Evolutionary conservation across 2,113 vertebrate genomes (phyloP), one percentile per base, ranked within the genome.

Genomic region (Elaphurus davidianus): DNA sequence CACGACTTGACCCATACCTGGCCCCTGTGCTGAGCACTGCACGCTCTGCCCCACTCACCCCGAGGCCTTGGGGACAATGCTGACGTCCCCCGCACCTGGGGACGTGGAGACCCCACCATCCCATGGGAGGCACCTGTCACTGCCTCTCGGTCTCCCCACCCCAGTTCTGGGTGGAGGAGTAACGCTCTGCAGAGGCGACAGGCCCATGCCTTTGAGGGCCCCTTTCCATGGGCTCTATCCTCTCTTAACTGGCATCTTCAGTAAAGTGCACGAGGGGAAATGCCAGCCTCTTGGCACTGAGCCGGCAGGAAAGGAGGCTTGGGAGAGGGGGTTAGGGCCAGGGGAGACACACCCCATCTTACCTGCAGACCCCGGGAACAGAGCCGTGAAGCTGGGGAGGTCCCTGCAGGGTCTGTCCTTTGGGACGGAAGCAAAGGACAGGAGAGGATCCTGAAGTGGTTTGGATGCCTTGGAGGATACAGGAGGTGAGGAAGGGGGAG

Each of bases 31-130:
- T 81, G 30, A 17, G 62, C 23, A 1, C 12, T 14, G 27, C 33
- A 3, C 2, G 0, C 1, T 5, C 25, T 1, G 1, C n/a, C 40
- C 45, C 25, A 0, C 3, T 40, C 17, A 16, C n/a, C n/a, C 45
- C 0, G 0, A 8, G 28, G 59, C 79, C 91, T 12, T 36, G 2
- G 50, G 13, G n/a, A 55, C 2, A 5, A 6, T 30, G 23, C 19
- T 7, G 5, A 4, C 0, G 0, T 8, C 50, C 1, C 47, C 47
- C 7, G 19, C 27, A 2, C 33, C 52, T 16, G 5, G 43, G 40
- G 45, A 7, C 0, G 11, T 1, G n/a, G 19, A 64, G 30, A 7
- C 79, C 57, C n/a, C 40, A 16, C 12, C 4, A 7, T 4, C 71
- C 28, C 19, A 0, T 1, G 5, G 88, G 13, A n/a, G n/a, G 71